These are phyloP conservation scores for Tillus elongatus DNA, from an alignment of 2,888 invertebrate genomes.

Conservation along the genomic window DNA sequence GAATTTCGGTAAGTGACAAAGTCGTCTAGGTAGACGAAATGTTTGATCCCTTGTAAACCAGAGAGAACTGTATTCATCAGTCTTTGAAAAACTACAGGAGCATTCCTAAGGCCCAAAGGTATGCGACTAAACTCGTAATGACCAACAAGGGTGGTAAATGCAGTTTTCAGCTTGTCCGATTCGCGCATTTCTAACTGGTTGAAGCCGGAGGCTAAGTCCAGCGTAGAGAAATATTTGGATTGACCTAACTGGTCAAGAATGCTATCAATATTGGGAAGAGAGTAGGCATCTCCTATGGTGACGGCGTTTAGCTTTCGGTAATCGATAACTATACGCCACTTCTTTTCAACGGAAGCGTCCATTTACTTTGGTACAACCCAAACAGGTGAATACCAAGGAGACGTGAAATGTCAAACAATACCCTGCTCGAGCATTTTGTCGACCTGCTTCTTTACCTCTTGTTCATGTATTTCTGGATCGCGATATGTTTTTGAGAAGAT, in stretches of 20 bases:
- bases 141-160: conserved; percentile 21
- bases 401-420: conserved; percentile 25
- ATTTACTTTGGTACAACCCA: conserved; percentile 28
- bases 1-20: conserved; percentile 26
- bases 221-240: conserved; percentile 18
- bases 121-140: conserved; percentile 25
- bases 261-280: conserved; percentile 28
- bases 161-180: conserved; percentile 20
- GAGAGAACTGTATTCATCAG: conserved; percentile 27
- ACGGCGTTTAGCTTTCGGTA: conserved; percentile 32
- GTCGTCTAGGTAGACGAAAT: conserved; percentile 34
- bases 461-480: conserved; percentile 31
- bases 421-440: conserved; percentile 26
- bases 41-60: conserved; percentile 22
- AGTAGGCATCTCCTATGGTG: conserved; percentile 28
- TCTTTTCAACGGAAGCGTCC: conserved; percentile 19
- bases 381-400: conserved; percentile 21
- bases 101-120: conserved; percentile 27
- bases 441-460: conserved; percentile 32
- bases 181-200: conserved; percentile 15
- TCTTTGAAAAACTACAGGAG: conserved; percentile 28
- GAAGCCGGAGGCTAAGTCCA: conserved; percentile 19
- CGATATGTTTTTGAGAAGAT: conserved; percentile 31
- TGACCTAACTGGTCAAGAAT: conserved; percentile 26
- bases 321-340: conserved; percentile 32